These are phyloP conservation scores for Peromyscus nudipes DNA, from an alignment of 2,797 vertebrate species.

Conservation along the genomic window DNA sequence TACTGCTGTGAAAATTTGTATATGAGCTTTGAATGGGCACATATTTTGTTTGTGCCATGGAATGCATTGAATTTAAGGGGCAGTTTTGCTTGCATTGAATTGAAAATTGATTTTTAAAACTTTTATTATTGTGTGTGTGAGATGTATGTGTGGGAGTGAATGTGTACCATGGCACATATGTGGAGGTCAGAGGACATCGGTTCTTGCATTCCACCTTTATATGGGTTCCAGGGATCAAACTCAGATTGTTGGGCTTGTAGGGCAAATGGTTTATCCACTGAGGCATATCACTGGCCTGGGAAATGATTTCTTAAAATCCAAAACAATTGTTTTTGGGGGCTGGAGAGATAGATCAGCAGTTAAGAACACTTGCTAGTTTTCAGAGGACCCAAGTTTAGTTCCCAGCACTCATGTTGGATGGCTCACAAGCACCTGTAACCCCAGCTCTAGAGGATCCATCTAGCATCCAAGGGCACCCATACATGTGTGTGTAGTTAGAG, in stretches of 20 bases:
- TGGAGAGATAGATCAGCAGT: background rate
- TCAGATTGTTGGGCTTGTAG: background rate
- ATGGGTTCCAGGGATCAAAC: background rate
- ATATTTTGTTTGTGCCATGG: constrained; percentile 23
- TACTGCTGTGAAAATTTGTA: background rate
- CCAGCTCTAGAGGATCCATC: background rate
- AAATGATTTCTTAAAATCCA: background rate
- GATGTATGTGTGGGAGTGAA: background rate
- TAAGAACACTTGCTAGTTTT: background rate
- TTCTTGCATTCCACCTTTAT: too few relatives aligned
- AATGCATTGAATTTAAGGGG: constrained; percentile 10
- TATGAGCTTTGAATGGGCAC: constrained; percentile 9
- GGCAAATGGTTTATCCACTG: background rate
- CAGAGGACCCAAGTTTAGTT: background rate
- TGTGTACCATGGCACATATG: background rate
- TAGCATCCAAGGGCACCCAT: background rate
- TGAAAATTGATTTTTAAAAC: constrained; percentile 31
- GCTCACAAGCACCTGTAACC: background rate
- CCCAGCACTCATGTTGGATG: background rate
- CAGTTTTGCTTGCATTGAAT: constrained; percentile 1
- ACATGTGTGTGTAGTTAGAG: too few relatives aligned
- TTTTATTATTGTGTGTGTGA: background rate
- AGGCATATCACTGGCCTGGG: background rate
- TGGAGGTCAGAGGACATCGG: background rate
- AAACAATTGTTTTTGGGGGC: background rate